phyloP scores from a whole-genome alignment of 2,797 vertebrate species.

The Propithecus deckenii region DNA sequence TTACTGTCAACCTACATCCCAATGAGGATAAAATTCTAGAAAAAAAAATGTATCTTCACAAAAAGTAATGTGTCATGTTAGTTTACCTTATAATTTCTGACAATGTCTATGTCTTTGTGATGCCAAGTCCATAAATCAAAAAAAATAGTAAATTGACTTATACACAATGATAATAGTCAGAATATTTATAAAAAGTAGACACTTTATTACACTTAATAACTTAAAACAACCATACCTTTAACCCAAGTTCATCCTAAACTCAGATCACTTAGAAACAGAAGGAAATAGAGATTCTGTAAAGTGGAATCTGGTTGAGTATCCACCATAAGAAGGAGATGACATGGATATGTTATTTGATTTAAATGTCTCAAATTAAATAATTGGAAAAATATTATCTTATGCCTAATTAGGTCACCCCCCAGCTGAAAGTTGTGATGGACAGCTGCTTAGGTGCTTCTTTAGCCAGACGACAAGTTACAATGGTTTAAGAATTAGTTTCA shows the following conservation, averaged over 20 bases:
- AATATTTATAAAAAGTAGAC: not conserved
- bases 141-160: not conserved
- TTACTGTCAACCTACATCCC: not conserved
- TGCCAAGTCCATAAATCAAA: not conserved
- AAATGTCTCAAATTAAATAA: not conserved
- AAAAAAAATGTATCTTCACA: not conserved
- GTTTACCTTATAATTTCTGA: not conserved
- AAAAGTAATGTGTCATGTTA: not conserved
- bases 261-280: not conserved
- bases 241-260: not conserved
- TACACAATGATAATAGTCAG: not conserved
- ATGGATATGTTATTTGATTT: not conserved
- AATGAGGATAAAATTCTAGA: not conserved
- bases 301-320: not conserved
- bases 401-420: not conserved
- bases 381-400: not conserved
- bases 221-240: not conserved
- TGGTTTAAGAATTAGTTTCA: conserved; percentile 29
- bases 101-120: not conserved
- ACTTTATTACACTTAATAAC: not conserved
- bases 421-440: not conserved
- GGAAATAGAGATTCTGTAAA: not conserved
- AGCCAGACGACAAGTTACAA: not conserved
- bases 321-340: not conserved
- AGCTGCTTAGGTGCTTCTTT: not conserved